A percentile compares a stretch with the other conserved stretches of the same genome.
Evolutionary conservation across 2,888 invertebrate genomes (phyloP).

Genomic region (Incurvaria masculella): DNA sequence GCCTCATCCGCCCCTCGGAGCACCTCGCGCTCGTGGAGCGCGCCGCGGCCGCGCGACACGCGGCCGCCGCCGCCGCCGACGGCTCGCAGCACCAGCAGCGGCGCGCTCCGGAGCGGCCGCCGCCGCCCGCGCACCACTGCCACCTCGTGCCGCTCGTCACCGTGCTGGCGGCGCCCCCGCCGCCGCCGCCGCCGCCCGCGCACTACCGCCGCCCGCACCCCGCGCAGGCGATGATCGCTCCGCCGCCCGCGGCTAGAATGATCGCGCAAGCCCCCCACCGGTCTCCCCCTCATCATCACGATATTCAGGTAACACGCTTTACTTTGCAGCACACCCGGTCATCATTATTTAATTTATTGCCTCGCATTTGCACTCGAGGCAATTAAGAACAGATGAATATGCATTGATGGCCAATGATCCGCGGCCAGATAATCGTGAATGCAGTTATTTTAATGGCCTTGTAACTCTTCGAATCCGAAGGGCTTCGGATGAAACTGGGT

Average conservation of each 20-base stretch:
- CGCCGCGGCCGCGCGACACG: conserved; percentile 12
- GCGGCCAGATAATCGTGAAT: background rate
- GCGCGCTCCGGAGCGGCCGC: background rate
- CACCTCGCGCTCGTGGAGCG: conserved; percentile 38
- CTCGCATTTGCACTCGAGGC: too few relatives aligned
- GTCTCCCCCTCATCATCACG: conserved; percentile 36
- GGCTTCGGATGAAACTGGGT: background rate
- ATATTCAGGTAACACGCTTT: conserved; percentile 33
- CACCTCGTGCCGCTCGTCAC: conserved; percentile 6
- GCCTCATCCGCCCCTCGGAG: conserved; percentile 44
- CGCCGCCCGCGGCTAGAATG: conserved; percentile 40
- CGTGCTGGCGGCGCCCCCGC: conserved; percentile 15
- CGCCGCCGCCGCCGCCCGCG: conserved; percentile 21
- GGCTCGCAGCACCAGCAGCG: background rate
- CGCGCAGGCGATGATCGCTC: conserved; percentile 30
- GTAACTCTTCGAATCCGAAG: background rate
- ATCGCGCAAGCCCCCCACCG: conserved; percentile 26
- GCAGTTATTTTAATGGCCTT: background rate
- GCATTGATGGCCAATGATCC: too few relatives aligned
- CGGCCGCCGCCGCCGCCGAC: background rate
- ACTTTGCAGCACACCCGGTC: background rate
- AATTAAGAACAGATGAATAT: too few relatives aligned
- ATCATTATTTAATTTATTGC: conserved; percentile 8
- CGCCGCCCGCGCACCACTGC: background rate
- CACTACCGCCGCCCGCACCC: conserved; percentile 32